Base-by-base conservation (phyloP, 2,113 vertebrate genomes). In the Ceratotherium simum region DNA sequence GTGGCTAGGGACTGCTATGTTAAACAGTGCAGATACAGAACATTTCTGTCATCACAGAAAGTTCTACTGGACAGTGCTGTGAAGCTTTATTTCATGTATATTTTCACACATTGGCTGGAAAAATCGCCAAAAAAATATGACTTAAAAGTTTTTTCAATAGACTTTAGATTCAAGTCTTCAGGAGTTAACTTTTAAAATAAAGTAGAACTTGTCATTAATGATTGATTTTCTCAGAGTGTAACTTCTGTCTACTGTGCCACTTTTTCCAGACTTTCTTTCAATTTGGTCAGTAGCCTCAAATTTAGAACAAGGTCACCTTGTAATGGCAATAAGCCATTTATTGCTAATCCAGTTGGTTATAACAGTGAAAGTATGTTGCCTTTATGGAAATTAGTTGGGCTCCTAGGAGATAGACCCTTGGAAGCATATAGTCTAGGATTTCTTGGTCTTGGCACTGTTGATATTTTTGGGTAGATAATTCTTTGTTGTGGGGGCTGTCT, bases 111-210 rank as follows among this genome's bases (percentile, higher is more conserved):
- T 46, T 86, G 82, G 3, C 46, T 60, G 70, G 94, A 67, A 89
- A 96, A 91, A 84, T 80, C 54, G 4, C 48, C 21, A 9, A 36
- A 27, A 46, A 86, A 95, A 75, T 76, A 56, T 64, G 33, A 76
- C 58, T 72, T 91, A 46, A 39, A 81, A 12, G 18, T 92, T 92
- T 91, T 84, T 79, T 48, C 17, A 73, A 5, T 58, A 58, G 42
- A 91, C 23, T 27, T 39, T 86, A 83, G 76, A 73, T 51, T 91
- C 75, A 93, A 33, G 36, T 76, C 67, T 73, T 95, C 81, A 73
- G 25, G 39, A 72, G 14, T 56, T 93, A 93, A 78, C 25, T 87
- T 93, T 70, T 87, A 81, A 90, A 90, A 84, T 84, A 65, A 78
- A 80, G 36, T 62, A 73, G 39, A n/a, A 8, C 58, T 92, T 81